A percentile compares a stretch with the other conserved stretches of the same genome.
Conservation (phyloP, 1,140 invertebrate genomes). For the Meteorus sp. region DNA sequence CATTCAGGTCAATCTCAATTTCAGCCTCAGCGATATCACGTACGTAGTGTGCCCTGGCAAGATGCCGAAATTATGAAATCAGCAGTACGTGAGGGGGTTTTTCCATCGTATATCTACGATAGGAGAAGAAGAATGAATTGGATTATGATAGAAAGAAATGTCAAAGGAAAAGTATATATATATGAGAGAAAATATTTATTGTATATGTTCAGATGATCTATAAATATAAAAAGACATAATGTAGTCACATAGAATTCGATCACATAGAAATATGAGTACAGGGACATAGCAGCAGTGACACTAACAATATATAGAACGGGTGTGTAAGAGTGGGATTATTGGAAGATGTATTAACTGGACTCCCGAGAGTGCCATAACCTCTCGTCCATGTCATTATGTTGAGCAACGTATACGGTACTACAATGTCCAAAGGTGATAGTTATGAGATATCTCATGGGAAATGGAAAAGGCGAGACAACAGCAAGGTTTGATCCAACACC, state of each 20-base stretch:
- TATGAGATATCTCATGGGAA: constrained; percentile 28
- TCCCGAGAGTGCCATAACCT: constrained; percentile 40
- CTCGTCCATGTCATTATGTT: constrained; percentile 32
- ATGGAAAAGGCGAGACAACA: neutral
- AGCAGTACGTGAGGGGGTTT: constrained; percentile 50
- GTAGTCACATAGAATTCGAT: too few species aligned
- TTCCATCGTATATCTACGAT: too few species aligned
- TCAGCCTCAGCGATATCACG: constrained; percentile 39
- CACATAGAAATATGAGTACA: too few species aligned
- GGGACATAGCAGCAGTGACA: too few species aligned
- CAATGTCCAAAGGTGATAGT: constrained; percentile 28
- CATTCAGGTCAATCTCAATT: constrained; percentile 43
- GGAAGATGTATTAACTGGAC: constrained; percentile 39
- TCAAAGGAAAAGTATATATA: neutral
- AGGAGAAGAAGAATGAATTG: constrained; percentile 18
- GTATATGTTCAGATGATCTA: too few species aligned
- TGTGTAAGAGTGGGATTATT: neutral
- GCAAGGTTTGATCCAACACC: neutral
- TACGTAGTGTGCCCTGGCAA: constrained; percentile 44
- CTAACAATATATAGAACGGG: too few species aligned
- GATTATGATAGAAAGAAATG: neutral
- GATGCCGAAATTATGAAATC: constrained; percentile 57
- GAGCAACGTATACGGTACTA: constrained; percentile 25
- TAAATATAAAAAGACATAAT: too few species aligned
- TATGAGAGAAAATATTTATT: neutral